Conservation (phyloP, 2,888 invertebrate species). For the Mylabris sibirica region DNA sequence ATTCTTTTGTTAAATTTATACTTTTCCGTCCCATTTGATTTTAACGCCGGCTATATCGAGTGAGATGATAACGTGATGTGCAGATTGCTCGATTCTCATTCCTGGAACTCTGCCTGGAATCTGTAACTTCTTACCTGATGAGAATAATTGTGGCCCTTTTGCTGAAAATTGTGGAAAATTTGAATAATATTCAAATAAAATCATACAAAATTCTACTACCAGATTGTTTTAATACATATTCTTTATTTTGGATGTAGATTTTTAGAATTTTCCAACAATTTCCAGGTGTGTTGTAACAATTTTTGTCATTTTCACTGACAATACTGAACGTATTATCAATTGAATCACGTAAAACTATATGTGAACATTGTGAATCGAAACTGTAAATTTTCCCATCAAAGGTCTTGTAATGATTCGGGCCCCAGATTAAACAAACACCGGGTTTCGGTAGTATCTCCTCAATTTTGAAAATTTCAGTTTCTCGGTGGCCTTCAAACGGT, state of each 20-base stretch:
- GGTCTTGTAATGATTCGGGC: constrained; percentile 88
- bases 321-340: constrained; percentile 76
- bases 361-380: constrained; percentile 79
- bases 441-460: constrained; percentile 64
- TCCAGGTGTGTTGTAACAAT: constrained; percentile 63
- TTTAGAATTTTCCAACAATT: constrained; percentile 65
- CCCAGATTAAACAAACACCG: constrained; percentile 88
- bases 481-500: not conserved
- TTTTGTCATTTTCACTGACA: constrained; percentile 64
- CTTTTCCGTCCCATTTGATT: constrained; percentile 81
- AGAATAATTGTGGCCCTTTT: constrained; percentile 47
- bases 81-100: constrained; percentile 75
- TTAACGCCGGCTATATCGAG: constrained; percentile 73
- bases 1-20: constrained; percentile 50
- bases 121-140: constrained; percentile 61
- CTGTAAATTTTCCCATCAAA: constrained; percentile 83
- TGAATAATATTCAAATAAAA: not conserved
- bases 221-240: constrained; percentile 67
- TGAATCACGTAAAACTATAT: constrained; percentile 76
- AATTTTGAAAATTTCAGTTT: constrained; percentile 38
- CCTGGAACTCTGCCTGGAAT: constrained; percentile 79
- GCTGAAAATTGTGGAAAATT: constrained; percentile 42
- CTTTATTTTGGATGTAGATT: constrained; percentile 75
- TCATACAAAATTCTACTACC: constrained; percentile 56
- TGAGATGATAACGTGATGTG: constrained; percentile 73